phyloP scores from a whole-genome alignment of 1,140 invertebrate genomes.

The Antheraea pernyi region DNA sequence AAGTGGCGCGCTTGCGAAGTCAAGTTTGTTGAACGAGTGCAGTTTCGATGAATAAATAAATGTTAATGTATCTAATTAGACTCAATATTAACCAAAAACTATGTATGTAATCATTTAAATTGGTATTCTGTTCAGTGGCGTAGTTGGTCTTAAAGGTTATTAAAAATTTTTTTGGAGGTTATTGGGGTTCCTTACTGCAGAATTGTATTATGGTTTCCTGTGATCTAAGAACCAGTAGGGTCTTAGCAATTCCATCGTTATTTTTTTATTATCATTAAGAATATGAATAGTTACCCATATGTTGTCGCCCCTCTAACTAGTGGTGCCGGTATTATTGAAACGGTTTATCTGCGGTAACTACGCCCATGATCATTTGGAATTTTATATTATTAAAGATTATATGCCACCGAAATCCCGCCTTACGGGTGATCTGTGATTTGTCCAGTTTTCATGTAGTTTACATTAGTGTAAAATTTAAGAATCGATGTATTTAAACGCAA shows the following conservation, averaged over 20 bases:
- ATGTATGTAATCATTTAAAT: background rate
- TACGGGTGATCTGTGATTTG: background rate
- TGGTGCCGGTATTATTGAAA: too few species aligned
- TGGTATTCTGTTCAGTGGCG: background rate
- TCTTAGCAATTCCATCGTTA: too few species aligned
- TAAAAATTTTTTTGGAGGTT: too few species aligned
- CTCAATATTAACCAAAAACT: conserved; percentile 1
- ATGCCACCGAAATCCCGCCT: background rate
- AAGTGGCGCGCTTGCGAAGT: background rate
- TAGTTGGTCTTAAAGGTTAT: too few species aligned
- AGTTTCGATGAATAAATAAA: background rate
- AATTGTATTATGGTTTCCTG: too few species aligned
- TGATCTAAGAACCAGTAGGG: too few species aligned
- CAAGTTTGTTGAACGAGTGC: background rate
- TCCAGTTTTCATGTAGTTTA: background rate
- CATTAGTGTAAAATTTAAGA: background rate
- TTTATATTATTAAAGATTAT: background rate
- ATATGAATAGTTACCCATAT: too few species aligned
- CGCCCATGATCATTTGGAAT: too few species aligned
- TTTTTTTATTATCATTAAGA: too few species aligned
- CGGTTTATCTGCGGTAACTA: too few species aligned
- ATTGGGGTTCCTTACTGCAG: too few species aligned
- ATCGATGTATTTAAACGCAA: background rate
- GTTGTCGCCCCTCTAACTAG: too few species aligned
- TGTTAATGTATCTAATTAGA: background rate